Base-by-base conservation (phyloP, 2,888 invertebrate genomes). In the Ophraella communa region DNA sequence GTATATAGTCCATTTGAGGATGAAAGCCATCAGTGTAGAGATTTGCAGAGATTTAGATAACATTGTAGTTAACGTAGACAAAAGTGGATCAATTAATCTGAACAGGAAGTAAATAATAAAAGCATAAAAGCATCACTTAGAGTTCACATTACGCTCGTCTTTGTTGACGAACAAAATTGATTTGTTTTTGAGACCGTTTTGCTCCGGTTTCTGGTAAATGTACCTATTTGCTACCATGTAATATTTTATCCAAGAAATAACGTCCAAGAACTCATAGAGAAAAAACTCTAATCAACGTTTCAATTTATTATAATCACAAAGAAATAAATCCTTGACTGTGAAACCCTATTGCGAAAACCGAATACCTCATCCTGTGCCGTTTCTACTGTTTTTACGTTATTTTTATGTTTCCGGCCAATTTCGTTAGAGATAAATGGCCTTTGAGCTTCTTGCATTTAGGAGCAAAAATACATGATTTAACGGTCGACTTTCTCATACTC, bases 381-480 rank as follows among this genome's bases (percentile, higher is more conserved):
- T 11, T 47, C 11, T 7, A 47, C 21, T 23, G 47, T 21, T 47
- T 47, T 47, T 47, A 14, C 17, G 39, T 8, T 30, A 23, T 47
- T 47, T 47, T 47, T 47, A 45, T 47, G 21, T 47, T 47, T 47
- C 47, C 47, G 47, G 47, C 47, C 23, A 47, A 47, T 47, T 47
- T 47, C 47, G 21, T 47, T 4, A 47, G 3, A 47, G 47, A 47
- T 47, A 23, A 23, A 47, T 47, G 23, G 21, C 23, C 47, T 47
- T 21, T 11, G 11, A 23, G 47, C 21, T 23, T 47, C 23, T 47
- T 23, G 23, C 47, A 23, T 47, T 47, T 23, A 47, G 23, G 21
- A 21, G 47, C 47, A 47, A 23, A 47, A 47, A 47, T 47, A 47
- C 47, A 47, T 47, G 47, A 47, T 47, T 47, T 47, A 47, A 47